Conservation (phyloP, 2,888 invertebrate species). For the Xanthia togata region DNA sequence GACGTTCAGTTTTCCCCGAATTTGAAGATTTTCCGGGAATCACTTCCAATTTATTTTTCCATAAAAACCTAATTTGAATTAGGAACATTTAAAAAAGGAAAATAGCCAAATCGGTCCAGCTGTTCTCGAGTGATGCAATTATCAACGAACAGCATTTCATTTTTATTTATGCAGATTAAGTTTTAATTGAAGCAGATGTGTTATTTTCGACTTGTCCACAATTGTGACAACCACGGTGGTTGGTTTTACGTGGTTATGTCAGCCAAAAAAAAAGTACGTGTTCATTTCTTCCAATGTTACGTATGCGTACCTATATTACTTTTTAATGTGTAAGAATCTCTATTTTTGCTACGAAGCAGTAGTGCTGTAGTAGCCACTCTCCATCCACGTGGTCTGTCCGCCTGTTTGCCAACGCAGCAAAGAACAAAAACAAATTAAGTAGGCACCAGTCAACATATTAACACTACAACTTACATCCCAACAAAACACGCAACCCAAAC, state of each 20-base stretch:
- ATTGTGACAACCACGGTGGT: slow-evolving; percentile 43
- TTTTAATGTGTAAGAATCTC: not conserved
- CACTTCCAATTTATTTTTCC: too few relatives aligned
- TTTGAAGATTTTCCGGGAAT: too few relatives aligned
- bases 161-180: not conserved
- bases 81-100: not conserved
- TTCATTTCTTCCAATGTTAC: slow-evolving; percentile 8
- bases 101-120: not conserved
- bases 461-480: slow-evolving; percentile 11
- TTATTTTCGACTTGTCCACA: slow-evolving; percentile 59
- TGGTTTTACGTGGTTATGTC: slow-evolving; percentile 32
- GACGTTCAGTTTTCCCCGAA: too few relatives aligned
- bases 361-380: not conserved
- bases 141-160: not conserved
- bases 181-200: too few relatives aligned
- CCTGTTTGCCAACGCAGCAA: not conserved
- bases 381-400: too few relatives aligned
- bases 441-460: not conserved
- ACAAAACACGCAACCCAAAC: slow-evolving; percentile 30
- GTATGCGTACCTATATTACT: not conserved
- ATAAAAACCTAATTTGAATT: not conserved
- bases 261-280: slow-evolving; percentile 28
- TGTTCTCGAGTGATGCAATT: not conserved
- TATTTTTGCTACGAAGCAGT: not conserved
- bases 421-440: not conserved